A percentile compares a stretch with the other conserved stretches of the same genome.
These are phyloP conservation scores for Edolisoma coerulescens DNA, from an alignment of 2,113 vertebrate species.

Conservation along the genomic window DNA sequence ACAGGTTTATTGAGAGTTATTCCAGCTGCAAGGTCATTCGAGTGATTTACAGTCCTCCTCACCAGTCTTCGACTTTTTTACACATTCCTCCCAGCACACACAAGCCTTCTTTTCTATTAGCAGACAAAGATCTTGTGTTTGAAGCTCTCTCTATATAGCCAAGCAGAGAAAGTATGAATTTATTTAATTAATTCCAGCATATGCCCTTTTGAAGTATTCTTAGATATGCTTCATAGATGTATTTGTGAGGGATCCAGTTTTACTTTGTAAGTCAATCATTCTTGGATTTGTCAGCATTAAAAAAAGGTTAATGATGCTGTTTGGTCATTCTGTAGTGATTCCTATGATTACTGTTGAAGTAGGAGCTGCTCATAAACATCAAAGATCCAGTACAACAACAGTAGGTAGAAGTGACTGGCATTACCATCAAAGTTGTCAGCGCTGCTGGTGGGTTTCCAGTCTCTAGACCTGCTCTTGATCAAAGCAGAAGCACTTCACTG, in stretches of 20 bases:
- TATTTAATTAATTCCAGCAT: neutral
- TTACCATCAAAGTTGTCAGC: neutral
- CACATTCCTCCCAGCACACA: neutral
- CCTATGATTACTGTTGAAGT: neutral
- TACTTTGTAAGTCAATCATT: neutral
- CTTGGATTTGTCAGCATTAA: neutral
- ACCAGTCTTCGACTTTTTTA: neutral
- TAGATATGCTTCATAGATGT: neutral
- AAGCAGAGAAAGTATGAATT: neutral
- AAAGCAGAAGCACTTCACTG: neutral
- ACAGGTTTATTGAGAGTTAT: neutral
- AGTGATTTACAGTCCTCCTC: fast-evolving
- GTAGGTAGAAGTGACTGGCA: neutral
- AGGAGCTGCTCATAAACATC: neutral
- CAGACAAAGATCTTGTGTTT: neutral
- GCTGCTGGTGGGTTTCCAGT: neutral
- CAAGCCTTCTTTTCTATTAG: neutral
- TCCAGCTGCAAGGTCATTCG: neutral
- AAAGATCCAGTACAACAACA: neutral
- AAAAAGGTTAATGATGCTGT: neutral
- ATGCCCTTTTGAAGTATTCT: neutral
- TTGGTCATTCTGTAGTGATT: neutral
- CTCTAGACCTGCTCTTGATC: neutral
- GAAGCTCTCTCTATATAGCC: neutral
- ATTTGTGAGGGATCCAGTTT: neutral